phyloP scores from a whole-genome alignment of 2,797 vertebrate species.

The Lateolabrax maculatus region DNA sequence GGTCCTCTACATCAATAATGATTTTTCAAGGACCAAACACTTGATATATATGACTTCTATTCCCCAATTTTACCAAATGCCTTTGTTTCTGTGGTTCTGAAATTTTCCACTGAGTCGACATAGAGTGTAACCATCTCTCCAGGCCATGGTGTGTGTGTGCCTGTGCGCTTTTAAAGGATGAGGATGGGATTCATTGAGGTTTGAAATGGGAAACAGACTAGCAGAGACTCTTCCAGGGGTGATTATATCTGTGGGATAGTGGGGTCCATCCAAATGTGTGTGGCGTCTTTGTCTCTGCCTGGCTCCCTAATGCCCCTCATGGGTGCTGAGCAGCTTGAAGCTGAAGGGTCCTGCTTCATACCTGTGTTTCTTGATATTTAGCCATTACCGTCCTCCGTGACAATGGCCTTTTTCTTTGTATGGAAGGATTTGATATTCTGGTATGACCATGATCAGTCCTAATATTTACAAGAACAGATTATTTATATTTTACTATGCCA shows the following conservation, averaged over 20 bases:
- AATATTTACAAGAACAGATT: constrained; percentile 38
- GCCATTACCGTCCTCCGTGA: neutral
- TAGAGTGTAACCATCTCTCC: constrained; percentile 59
- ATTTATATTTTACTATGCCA: constrained; percentile 28
- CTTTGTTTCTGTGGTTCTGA: constrained; percentile 72
- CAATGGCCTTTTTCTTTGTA: neutral
- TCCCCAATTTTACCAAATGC: constrained; percentile 51
- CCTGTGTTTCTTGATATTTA: constrained; percentile 22
- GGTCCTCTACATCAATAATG: constrained; percentile 1
- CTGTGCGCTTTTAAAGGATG: constrained; percentile 70
- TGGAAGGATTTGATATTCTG: constrained; percentile 28
- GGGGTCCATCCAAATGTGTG: constrained; percentile 72
- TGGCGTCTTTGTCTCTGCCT: constrained; percentile 65
- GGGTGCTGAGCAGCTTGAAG: constrained; percentile 23
- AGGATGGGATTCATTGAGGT: constrained; percentile 84
- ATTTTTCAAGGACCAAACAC: constrained; percentile 33
- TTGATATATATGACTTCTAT: constrained; percentile 37
- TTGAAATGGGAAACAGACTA: constrained; percentile 85
- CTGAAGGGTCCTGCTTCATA: constrained; percentile 25
- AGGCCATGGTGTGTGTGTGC: constrained; percentile 55
- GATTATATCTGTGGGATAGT: constrained; percentile 79
- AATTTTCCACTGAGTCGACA: constrained; percentile 79
- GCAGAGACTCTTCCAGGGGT: constrained; percentile 71
- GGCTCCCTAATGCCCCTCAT: constrained; percentile 39
- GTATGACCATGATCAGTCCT: constrained; percentile 21